Conservation (phyloP, 2,888 invertebrate genomes). For the Amphipoea lucens region DNA sequence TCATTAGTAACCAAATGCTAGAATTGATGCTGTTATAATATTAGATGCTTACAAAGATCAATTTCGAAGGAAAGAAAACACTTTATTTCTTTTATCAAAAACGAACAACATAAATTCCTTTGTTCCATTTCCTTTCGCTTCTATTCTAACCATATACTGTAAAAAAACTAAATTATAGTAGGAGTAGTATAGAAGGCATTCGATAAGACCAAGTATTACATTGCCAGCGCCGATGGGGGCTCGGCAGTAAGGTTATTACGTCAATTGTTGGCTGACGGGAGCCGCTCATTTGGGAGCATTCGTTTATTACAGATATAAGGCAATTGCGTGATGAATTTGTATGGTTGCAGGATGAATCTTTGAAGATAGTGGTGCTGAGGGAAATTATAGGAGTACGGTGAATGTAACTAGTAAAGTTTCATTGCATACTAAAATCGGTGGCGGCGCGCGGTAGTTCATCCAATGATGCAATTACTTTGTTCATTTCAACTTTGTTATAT, state of each 20-base stretch:
- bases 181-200: constrained; percentile 61
- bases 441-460: not conserved
- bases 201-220: constrained; percentile 67
- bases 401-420: not conserved
- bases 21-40: not conserved
- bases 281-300: constrained; percentile 59
- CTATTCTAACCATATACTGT: constrained; percentile 60
- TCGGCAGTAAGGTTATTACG: constrained; percentile 57
- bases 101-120: not conserved
- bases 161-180: constrained; percentile 66
- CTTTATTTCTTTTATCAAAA: not conserved
- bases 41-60: not conserved
- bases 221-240: constrained; percentile 51
- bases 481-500: not conserved
- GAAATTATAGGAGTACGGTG: constrained; percentile 17
- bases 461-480: not conserved
- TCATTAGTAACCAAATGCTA: constrained; percentile 11
- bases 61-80: not conserved
- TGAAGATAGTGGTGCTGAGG: constrained; percentile 13
- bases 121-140: constrained; percentile 6
- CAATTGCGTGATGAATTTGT: constrained; percentile 60
- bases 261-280: constrained; percentile 60
- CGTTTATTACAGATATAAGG: constrained; percentile 59
- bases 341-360: constrained; percentile 33
- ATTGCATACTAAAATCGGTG: not conserved